These are phyloP conservation scores for Choreutis nemorana DNA, from an alignment of 2,888 invertebrate genomes.

Conservation along the genomic window DNA sequence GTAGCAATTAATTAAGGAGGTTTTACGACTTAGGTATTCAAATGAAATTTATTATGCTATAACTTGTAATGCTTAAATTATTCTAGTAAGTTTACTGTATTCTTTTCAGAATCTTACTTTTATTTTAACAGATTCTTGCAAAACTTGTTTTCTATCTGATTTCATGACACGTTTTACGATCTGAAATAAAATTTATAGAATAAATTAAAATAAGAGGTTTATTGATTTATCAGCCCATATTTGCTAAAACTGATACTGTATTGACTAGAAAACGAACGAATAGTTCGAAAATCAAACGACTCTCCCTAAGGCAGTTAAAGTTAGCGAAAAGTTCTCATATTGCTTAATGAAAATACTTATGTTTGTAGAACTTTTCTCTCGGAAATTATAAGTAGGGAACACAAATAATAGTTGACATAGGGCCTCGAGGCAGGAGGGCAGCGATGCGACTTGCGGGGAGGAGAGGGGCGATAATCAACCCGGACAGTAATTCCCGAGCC, in stretches of 20 bases:
- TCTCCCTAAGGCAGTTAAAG: conserved; percentile 42
- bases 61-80: no score
- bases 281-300: conserved; percentile 37
- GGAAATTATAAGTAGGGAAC: conserved; percentile 60
- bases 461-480: conserved; percentile 50
- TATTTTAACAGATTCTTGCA: no score
- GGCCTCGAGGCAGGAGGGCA: conserved; percentile 29
- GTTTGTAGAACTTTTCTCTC: conserved; percentile 55
- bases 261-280: conserved; percentile 21
- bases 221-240: conserved; percentile 27
- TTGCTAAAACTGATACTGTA: conserved; percentile 10
- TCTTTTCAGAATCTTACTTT: no score
- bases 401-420: conserved; percentile 61
- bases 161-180: no score
- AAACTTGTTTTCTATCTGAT: no score
- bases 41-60: conserved; percentile 29
- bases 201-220: no score
- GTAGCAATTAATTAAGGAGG: conserved; percentile 40
- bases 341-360: conserved; percentile 54
- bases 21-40: conserved; percentile 39
- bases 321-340: conserved; percentile 46
- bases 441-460: conserved; percentile 20
- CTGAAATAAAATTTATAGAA: no score
- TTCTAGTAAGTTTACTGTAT: no score
- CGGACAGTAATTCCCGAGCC: conserved; percentile 62